phyloP scores from a whole-genome alignment of 2,113 vertebrate species.

The Microcebus griseorufus region DNA sequence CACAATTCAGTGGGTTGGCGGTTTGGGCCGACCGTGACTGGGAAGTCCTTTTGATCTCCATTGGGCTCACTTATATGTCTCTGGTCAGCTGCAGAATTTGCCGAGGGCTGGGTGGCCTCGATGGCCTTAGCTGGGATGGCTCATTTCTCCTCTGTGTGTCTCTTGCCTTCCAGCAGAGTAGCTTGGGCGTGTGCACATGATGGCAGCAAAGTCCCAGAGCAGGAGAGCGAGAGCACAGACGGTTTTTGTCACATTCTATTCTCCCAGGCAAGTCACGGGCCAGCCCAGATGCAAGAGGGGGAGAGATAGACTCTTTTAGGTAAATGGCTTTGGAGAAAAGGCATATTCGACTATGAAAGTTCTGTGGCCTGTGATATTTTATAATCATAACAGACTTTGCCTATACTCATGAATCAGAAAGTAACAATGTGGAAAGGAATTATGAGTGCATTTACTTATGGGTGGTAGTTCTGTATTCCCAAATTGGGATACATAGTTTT shows the following conservation, averaged over 20 bases:
- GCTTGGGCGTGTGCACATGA: background rate
- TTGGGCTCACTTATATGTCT: background rate
- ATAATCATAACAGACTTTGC: conserved; percentile 9
- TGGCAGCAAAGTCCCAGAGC: background rate
- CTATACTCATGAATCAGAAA: background rate
- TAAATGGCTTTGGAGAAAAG: background rate
- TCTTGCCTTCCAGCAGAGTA: background rate
- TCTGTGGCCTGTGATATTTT: background rate
- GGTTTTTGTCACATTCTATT: background rate
- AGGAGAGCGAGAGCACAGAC: background rate
- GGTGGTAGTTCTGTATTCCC: background rate
- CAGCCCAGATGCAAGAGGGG: background rate
- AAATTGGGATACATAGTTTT: background rate
- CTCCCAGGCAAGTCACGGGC: background rate
- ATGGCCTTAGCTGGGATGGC: background rate
- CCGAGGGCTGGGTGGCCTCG: background rate
- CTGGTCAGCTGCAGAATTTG: background rate
- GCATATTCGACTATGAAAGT: background rate
- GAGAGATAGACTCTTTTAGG: background rate
- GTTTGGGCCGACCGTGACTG: background rate
- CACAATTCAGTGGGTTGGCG: background rate
- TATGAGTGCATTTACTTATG: background rate
- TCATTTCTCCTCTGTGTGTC: background rate
- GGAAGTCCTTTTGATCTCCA: background rate
- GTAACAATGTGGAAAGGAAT: background rate